These are phyloP conservation scores for Epsilonema sp. DNA, from an alignment of 2,888 invertebrate genomes.

Conservation along the genomic window DNA sequence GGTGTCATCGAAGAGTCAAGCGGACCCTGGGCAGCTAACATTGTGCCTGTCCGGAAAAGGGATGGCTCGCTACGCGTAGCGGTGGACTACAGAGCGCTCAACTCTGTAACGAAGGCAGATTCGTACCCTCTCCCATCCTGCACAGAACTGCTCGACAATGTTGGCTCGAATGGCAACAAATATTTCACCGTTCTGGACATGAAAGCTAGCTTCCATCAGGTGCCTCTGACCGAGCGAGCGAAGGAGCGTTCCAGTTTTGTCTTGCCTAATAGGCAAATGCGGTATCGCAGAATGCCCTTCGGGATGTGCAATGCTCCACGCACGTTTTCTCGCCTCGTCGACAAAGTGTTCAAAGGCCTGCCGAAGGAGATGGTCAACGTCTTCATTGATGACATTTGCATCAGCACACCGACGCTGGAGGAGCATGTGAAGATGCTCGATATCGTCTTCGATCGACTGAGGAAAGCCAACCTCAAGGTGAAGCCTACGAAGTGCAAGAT, in stretches of 20 bases:
- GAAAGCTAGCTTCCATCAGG: slow-evolving; percentile 5
- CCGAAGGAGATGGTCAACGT: no score
- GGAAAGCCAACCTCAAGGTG: neutral
- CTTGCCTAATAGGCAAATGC: slow-evolving; percentile 9
- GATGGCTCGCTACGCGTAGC: neutral
- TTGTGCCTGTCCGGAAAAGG: neutral
- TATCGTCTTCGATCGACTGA: neutral
- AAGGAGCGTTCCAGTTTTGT: slow-evolving; percentile 10
- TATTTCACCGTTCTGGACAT: slow-evolving; percentile 6
- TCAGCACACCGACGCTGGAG: neutral
- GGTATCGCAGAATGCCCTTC: slow-evolving; percentile 11
- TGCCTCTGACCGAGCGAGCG: slow-evolving; percentile 7
- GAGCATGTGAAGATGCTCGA: neutral
- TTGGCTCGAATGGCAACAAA: neutral
- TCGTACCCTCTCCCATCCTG: slow-evolving; percentile 2
- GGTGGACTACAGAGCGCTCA: slow-evolving; percentile 6
- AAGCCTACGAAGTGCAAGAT: slow-evolving; percentile 2
- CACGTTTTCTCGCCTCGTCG: slow-evolving; percentile 10
- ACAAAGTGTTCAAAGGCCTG: neutral
- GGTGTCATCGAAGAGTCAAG: no score
- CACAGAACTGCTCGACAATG: neutral
- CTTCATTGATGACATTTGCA: neutral
- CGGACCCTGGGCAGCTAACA: neutral
- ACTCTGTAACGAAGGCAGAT: slow-evolving; percentile 2
- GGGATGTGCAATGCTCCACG: slow-evolving; percentile 11